These are phyloP conservation scores for Choloepus didactylus DNA, from an alignment of 2,797 vertebrate genomes.

Conservation along the genomic window DNA sequence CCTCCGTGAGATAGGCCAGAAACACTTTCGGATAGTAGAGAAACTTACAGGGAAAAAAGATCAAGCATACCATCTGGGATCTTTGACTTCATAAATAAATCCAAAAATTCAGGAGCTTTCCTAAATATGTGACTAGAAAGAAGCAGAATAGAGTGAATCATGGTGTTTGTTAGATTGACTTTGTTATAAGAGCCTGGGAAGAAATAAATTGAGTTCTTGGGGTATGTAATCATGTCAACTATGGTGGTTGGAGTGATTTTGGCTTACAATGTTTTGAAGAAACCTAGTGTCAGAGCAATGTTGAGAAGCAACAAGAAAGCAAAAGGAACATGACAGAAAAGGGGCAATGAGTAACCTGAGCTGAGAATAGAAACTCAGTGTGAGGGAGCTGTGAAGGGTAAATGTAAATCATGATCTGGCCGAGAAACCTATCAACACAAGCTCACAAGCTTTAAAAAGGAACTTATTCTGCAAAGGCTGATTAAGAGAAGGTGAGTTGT, in stretches of 20 bases:
- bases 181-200: conserved; percentile 22
- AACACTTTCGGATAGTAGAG: not conserved
- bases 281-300: not conserved
- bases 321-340: not conserved
- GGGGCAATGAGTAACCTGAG: not conserved
- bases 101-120: not conserved
- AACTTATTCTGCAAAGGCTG: conserved; percentile 29
- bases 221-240: not conserved
- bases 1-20: too few relatives aligned
- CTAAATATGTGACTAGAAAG: not conserved
- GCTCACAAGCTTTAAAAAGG: not conserved
- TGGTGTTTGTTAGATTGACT: conserved; percentile 21
- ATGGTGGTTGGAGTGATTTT: not conserved
- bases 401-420: not conserved
- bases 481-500: not conserved
- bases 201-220: conserved; percentile 38
- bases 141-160: not conserved
- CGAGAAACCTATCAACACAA: not conserved
- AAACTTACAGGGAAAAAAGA: not conserved
- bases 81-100: not conserved
- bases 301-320: not conserved
- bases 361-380: not conserved
- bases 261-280: not conserved
- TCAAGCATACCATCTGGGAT: not conserved
- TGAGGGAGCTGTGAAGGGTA: not conserved